phyloP scores from a whole-genome alignment of 2,797 vertebrate species.

The Pempheris klunzingeri region DNA sequence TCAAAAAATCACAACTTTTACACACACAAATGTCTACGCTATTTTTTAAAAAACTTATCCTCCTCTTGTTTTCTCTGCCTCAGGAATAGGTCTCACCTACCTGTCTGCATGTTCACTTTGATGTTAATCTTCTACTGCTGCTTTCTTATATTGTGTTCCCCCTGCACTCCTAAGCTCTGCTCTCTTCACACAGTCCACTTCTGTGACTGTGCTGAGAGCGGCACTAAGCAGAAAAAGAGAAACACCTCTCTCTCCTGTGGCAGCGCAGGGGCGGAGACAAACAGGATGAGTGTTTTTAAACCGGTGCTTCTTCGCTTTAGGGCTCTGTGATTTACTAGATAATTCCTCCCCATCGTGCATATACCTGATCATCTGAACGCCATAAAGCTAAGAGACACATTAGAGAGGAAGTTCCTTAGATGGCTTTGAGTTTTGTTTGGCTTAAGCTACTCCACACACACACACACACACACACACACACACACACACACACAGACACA shows the following conservation, averaged over 20 bases:
- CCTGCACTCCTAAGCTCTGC: slow-evolving; percentile 22
- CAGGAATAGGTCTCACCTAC: slow-evolving; percentile 53
- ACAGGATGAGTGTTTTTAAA: slow-evolving; percentile 6
- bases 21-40: too few species aligned
- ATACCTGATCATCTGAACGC: neutral
- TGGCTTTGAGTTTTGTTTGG: too few species aligned
- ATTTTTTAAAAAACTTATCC: too few species aligned
- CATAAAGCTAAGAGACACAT: neutral
- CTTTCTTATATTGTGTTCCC: neutral
- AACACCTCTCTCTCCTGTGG: slow-evolving; percentile 48
- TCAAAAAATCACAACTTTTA: too few species aligned
- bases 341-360: too few species aligned
- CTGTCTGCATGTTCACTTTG: slow-evolving; percentile 54
- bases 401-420: neutral
- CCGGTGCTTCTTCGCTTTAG: neutral
- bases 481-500: too few species aligned
- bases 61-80: neutral
- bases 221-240: slow-evolving; percentile 29
- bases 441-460: too few species aligned
- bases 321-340: neutral
- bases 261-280: slow-evolving; percentile 51
- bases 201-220: slow-evolving; percentile 25
- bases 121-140: slow-evolving; percentile 30
- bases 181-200: slow-evolving; percentile 30
- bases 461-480: too few species aligned